Evolutionary conservation across 2,113 vertebrate species (phyloP).

Genomic region (Anas platyrhynchos): DNA sequence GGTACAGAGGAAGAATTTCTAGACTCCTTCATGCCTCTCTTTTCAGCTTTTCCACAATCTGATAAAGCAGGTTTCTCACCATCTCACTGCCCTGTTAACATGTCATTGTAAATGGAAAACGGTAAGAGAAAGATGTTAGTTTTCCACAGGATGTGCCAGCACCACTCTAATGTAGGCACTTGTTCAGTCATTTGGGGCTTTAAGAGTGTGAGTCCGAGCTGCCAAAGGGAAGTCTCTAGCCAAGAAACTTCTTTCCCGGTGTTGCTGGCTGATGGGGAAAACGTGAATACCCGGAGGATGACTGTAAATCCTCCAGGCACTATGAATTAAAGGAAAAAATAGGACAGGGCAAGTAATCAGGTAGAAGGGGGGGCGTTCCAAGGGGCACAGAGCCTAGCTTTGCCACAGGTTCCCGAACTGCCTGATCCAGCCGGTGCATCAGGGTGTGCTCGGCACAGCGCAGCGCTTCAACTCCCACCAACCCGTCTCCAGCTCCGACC

Average conservation of each 20-base stretch:
- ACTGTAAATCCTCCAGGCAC: not conserved
- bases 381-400: not conserved
- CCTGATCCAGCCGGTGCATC: fast-evolving
- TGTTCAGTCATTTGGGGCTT: not conserved
- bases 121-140: not conserved
- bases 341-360: not conserved
- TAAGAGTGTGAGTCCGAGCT: not conserved
- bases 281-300: not conserved
- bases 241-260: not conserved
- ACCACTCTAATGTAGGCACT: not conserved
- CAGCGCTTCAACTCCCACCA: not conserved
- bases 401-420: fast-evolving
- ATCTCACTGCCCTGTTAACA: fast-evolving
- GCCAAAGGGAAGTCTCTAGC: not conserved
- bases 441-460: not conserved
- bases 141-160: not conserved
- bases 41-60: not conserved
- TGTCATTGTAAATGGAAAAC: not conserved
- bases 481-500: not conserved
- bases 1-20: not conserved
- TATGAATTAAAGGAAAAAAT: not conserved
- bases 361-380: not conserved
- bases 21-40: not conserved
- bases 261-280: not conserved
- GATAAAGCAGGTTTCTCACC: not conserved